phyloP scores from a whole-genome alignment of 2,888 invertebrate species.

The Hyppa rectilinea region DNA sequence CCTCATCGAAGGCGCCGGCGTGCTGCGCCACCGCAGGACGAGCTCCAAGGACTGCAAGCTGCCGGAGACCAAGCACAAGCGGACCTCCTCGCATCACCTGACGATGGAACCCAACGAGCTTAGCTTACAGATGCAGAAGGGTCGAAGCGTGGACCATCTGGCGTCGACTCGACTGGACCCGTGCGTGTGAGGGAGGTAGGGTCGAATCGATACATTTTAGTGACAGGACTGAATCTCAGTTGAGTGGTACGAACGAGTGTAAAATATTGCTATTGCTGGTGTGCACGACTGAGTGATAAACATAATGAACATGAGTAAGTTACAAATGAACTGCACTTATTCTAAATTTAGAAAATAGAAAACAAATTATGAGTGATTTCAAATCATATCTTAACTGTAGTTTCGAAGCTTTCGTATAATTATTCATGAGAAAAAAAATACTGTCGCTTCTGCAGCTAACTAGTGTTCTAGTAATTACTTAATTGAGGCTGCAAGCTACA shows the following conservation, averaged over 20 bases:
- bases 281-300: conserved; percentile 58
- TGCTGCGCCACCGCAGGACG: conserved; percentile 91
- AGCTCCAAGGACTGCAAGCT: conserved; percentile 90
- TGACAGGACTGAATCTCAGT: conserved; percentile 66
- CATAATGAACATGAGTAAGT: conserved; percentile 72
- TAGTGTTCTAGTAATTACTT: conserved; percentile 59
- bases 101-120: conserved; percentile 85
- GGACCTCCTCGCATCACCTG: conserved; percentile 88
- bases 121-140: conserved; percentile 81
- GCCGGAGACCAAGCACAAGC: conserved; percentile 82
- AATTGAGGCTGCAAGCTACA: conserved; percentile 40
- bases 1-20: conserved; percentile 83
- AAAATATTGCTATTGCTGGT: conserved; percentile 49
- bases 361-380: conserved; percentile 84
- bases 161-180: conserved; percentile 77
- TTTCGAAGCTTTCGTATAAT: conserved; percentile 77
- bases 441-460: conserved; percentile 68
- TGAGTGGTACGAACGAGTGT: conserved; percentile 37
- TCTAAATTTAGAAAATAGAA: conserved; percentile 65
- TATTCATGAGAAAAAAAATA: conserved; percentile 62
- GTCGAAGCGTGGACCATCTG: conserved; percentile 86
- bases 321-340: conserved; percentile 68
- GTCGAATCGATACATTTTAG: conserved; percentile 28
- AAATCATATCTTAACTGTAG: conserved; percentile 87
- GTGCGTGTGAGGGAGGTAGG: conserved; percentile 70